Evolutionary conservation across 2,888 invertebrate genomes (phyloP).

Genomic region (Ptilodon capucinus): DNA sequence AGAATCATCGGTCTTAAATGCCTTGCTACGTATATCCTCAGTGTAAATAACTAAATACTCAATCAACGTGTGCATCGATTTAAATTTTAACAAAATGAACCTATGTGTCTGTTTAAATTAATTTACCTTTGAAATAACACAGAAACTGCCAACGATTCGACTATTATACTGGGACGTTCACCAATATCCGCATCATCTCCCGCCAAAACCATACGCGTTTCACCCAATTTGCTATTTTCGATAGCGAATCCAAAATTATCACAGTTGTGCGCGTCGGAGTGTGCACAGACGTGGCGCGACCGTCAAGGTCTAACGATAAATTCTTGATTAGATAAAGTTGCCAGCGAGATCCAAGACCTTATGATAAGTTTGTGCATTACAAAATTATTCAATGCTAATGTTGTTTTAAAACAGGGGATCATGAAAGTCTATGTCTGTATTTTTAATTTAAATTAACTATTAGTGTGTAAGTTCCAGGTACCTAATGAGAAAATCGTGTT

Average conservation of each 20-base stretch:
- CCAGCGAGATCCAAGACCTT: conserved; percentile 27
- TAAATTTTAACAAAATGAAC: too few species aligned
- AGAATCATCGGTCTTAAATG: too few species aligned
- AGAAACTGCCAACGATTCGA: conserved; percentile 16
- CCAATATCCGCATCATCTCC: conserved; percentile 6
- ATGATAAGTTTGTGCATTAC: conserved; percentile 27
- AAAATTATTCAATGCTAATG: background rate
- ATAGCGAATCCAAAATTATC: conserved; percentile 27
- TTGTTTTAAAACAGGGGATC: background rate
- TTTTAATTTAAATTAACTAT: too few species aligned
- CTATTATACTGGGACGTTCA: conserved; percentile 15
- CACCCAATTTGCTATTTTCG: conserved; percentile 28
- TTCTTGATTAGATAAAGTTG: conserved; percentile 45
- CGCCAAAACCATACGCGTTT: background rate
- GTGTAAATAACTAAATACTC: too few species aligned
- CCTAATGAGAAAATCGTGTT: too few species aligned
- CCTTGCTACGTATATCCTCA: too few species aligned
- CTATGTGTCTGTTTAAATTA: too few species aligned
- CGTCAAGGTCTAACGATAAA: conserved; percentile 43
- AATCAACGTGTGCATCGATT: too few species aligned
- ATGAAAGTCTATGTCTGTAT: too few species aligned
- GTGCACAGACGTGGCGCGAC: conserved; percentile 25
- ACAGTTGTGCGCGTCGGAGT: conserved; percentile 15
- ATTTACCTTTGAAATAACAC: too few species aligned
- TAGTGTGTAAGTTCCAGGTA: too few species aligned